Evolutionary conservation across 2,888 invertebrate species (phyloP).

Genomic region (Drosophila pullipes): DNA sequence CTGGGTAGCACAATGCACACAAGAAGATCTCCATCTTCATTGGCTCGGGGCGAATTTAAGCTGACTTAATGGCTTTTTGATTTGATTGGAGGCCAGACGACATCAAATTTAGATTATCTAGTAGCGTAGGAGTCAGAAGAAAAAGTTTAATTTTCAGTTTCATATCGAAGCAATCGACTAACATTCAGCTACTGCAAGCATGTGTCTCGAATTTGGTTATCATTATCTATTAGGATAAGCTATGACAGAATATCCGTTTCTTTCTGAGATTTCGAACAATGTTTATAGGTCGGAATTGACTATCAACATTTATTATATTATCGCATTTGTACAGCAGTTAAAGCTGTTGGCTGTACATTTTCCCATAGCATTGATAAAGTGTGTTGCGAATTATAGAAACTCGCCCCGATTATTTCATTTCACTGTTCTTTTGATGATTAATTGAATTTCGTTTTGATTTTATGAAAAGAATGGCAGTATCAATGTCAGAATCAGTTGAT

Average conservation of each 20-base stretch:
- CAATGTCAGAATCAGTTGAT: not conserved
- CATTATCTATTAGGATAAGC: not conserved
- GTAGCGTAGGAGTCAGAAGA: not conserved
- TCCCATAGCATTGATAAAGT: not conserved
- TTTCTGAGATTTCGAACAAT: not conserved
- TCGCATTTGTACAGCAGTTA: not conserved
- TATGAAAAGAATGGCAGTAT: not conserved
- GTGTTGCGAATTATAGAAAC: not conserved
- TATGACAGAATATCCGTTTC: not conserved
- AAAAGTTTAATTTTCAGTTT: not conserved
- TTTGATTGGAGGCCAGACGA: constrained; percentile 76
- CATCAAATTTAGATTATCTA: constrained; percentile 34
- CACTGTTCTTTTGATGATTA: not conserved
- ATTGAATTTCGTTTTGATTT: not conserved
- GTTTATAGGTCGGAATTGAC: not conserved
- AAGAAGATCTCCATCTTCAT: constrained; percentile 5
- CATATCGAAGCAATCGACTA: not conserved
- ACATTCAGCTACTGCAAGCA: not conserved
- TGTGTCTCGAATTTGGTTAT: not conserved
- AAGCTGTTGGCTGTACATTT: not conserved
- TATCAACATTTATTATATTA: not conserved
- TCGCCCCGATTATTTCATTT: not conserved
- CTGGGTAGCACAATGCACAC: constrained; percentile 18
- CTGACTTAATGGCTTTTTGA: constrained; percentile 79
- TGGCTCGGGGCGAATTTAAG: constrained; percentile 11